Base-by-base conservation (phyloP, 1,140 invertebrate species). In the Cotesia vestalis region DNA sequence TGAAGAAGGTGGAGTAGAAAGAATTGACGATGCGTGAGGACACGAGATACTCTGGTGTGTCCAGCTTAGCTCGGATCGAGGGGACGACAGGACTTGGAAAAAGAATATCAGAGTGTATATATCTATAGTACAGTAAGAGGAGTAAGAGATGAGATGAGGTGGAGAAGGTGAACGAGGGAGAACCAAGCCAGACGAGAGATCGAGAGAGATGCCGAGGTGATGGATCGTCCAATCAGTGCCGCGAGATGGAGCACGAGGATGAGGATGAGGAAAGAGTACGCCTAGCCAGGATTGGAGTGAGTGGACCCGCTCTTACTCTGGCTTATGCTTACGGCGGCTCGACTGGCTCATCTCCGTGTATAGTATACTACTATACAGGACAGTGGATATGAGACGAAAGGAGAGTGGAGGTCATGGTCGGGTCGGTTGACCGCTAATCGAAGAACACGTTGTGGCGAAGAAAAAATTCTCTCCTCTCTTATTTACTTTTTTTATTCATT, bases 221-320 rank as follows among this genome's bases (percentile, higher is more conserved):
- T 88, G 86, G 86, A 88, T 88, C 84, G 86, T 86, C 86, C 86
- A 88, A 88, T 88, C 86, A 88, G 86, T 88, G 86, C 85, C 82
- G 81, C 82, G 85, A 86, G 85, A 87, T 86, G 84, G 84, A 87
- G 83, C 83, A 85, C 84, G 76, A 76, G 78, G 78, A 79, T 81
- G 78, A 79, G 67, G 63, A 64, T 69, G 64, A 68, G 60, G 61
- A 74, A 68, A 27, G 66, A 59, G 14, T 55, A 35, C 17, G 14
- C 20, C 27, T 27, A 27, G 27, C 27, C n/a, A 40, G 53, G 40
- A 61, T 61, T 67, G 20, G 66, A 62, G 36, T 55, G 17, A 68
- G 61, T 66, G 66, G 63, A 51, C 57, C 57, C 70, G 57, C 40
- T 27, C 27, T 27, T 27, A 27, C 27, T 66, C 46, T 66, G 36